phyloP scores from a whole-genome alignment of 1,140 invertebrate species.

The Plutomurus gul region DNA sequence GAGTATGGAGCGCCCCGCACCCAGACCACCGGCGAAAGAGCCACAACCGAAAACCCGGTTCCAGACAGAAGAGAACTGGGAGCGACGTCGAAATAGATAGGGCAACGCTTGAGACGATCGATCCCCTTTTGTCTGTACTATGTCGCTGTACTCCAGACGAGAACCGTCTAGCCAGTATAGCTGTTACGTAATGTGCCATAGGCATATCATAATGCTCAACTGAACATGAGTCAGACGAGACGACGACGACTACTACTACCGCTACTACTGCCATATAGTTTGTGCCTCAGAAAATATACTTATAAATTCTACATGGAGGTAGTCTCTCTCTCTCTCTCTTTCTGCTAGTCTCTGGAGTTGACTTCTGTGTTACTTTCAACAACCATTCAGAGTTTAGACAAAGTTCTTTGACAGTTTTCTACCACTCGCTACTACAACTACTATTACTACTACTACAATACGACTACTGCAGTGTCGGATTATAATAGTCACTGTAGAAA shows the following conservation, averaged over 20 bases:
- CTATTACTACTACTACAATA: neutral
- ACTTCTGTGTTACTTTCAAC: slow-evolving; percentile 5
- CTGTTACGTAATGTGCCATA: neutral
- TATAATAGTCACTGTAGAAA: neutral
- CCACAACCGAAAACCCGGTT: slow-evolving; percentile 20
- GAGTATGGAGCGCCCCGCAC: too few relatives aligned
- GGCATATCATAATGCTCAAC: neutral
- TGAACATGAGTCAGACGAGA: neutral
- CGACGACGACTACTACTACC: neutral
- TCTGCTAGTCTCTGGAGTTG: neutral
- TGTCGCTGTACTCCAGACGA: neutral
- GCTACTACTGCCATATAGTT: too few relatives aligned
- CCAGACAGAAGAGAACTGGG: slow-evolving; percentile 14
- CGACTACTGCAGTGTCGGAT: slow-evolving; percentile 11
- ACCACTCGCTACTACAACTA: too few relatives aligned
- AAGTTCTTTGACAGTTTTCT: slow-evolving; percentile 25
- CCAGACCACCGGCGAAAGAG: slow-evolving; percentile 11
- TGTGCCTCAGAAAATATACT: too few relatives aligned
- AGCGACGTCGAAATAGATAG: slow-evolving; percentile 18
- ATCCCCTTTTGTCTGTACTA: slow-evolving; percentile 7
- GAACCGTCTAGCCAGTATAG: slow-evolving; percentile 9
- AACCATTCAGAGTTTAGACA: neutral
- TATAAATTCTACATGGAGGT: neutral
- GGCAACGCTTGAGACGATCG: slow-evolving; percentile 21
- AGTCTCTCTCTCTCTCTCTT: neutral